Base-by-base conservation (phyloP, 2,113 vertebrate genomes). In the Vidua macroura region DNA sequence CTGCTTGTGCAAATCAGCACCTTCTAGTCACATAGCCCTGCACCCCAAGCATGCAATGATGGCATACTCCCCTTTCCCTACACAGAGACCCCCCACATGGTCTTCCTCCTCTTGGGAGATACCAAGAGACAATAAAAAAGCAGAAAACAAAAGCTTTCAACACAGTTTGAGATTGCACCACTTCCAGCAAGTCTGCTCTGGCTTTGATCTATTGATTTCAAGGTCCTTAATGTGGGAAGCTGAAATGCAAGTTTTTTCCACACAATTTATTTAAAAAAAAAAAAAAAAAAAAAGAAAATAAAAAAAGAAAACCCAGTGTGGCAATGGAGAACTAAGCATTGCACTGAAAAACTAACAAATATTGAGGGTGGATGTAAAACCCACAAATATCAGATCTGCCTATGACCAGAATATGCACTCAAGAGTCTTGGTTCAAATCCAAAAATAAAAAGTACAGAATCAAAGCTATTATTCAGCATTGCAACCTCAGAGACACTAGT, bases 121-220 rank as follows among this genome's bases (percentile, higher is more conserved):
- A 80, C 23, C 49, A 83, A 86, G 51, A 77, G 63, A 59, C 68
- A 80, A 63, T 31, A 73, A 90, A 92, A 86, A 66, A 6, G 39
- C 85, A 90, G 63, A 93, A 88, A 76, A 96, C 88, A 95, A 96
- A 95, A 90, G 75, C 92, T 94, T 92, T 95, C 84, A 81, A 69
- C 79, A 79, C n/a, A 92, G 77, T 91, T 58, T 89, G 81, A 89
- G 70, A 89, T 43, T 79, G 66, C 66, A 84, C 25, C 86, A 91
- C 60, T 94, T 94, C 76, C 86, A 94, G 79, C 76, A 88, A 94
- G 56, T 31, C 52, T 78, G 59, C 68, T 86, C 60, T 67, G 60
- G 33, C 88, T 96, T 93, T 96, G 72, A 93, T 96, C 91, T 96
- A 90, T 90, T 92, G 88, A 94, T 93, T 88, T 88, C 86, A 83